Conservation (phyloP, 2,113 vertebrate species). For the Eurystomus gularis region DNA sequence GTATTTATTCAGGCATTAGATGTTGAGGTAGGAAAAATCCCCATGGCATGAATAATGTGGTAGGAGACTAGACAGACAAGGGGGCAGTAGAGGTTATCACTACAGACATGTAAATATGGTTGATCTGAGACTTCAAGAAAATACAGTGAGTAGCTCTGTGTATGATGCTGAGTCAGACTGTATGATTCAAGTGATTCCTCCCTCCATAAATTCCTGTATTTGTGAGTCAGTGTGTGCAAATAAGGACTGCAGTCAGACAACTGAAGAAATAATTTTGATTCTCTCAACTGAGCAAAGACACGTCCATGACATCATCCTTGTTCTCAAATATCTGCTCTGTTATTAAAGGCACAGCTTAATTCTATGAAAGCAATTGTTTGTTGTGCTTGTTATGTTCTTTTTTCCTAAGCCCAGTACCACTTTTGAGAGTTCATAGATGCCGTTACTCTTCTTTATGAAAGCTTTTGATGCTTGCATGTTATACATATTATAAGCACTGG, state of each 20-base stretch:
- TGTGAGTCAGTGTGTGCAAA: slow-evolving; percentile 39
- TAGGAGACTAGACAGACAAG: slow-evolving; percentile 43
- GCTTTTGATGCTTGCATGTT: background rate
- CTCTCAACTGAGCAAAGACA: background rate
- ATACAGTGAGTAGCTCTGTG: background rate
- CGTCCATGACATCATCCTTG: background rate
- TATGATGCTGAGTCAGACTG: background rate
- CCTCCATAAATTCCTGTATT: background rate
- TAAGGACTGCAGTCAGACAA: slow-evolving; percentile 22
- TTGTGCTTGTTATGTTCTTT: background rate
- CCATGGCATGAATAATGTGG: slow-evolving; percentile 5
- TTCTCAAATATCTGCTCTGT: background rate
- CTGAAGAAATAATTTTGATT: slow-evolving; percentile 19
- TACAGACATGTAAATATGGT: background rate
- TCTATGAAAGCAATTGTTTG: background rate
- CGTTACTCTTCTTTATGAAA: background rate
- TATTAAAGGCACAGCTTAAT: background rate
- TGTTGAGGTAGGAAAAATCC: slow-evolving; percentile 25
- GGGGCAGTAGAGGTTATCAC: slow-evolving; percentile 25
- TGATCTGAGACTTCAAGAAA: slow-evolving; percentile 5
- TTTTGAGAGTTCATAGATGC: background rate
- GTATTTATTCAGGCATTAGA: background rate
- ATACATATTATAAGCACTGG: background rate
- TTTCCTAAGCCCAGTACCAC: background rate
- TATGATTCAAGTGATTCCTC: slow-evolving; percentile 17